Evolutionary conservation across 2,113 vertebrate genomes (phyloP), one percentile per base, ranked within the genome.

Genomic region (Dolichotis patagonum): DNA sequence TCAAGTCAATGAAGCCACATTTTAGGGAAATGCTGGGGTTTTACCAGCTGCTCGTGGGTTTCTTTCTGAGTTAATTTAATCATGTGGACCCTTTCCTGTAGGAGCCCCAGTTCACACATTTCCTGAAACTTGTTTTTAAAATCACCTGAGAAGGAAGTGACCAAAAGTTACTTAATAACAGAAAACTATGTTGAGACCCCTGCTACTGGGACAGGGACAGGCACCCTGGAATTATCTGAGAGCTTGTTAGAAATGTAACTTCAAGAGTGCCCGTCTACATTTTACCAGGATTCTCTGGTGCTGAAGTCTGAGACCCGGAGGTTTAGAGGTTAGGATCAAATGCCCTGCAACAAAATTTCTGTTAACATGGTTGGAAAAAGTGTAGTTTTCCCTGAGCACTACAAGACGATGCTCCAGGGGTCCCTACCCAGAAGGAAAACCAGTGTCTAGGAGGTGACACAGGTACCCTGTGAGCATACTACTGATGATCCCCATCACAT

Each of bases 171-270:
- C n/a, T 73, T 30, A 43, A 56, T 1, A 16, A 12, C 14, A 16
- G 73, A 88, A 91, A 73, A 0, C 32, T 35, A 75, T 41, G 2
- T 16, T 80, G 69, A 43, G 20, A 49, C 75, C 62, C 17, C 3
- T 5, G 20, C 14, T 13, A 9, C 28, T 5, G 16, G 11, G 69
- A 12, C 49, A 46, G 13, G 26, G 69, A 12, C 58, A 32, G 30
- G 65, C 0, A 1, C 28, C 35, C 4, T 3, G 0, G 58, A 3
- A 3, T 67, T n/a, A 35, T 13, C n/a, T 0, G 2, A 71, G 58
- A 75, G 38, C 43, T 20, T 85, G 13, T 46, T 5, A 75, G 90
- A 84, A 65, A 84, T 0, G 16, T 0, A 16, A 38, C 69, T 30
- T 63, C 60, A 22, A 81, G 63, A 5, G 41, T 54, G 84, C 43